A percentile compares a stretch with the other conserved stretches of the same genome.
These are phyloP conservation scores for Pavo muticus DNA, from an alignment of 2,113 vertebrate species.

Conservation along the genomic window DNA sequence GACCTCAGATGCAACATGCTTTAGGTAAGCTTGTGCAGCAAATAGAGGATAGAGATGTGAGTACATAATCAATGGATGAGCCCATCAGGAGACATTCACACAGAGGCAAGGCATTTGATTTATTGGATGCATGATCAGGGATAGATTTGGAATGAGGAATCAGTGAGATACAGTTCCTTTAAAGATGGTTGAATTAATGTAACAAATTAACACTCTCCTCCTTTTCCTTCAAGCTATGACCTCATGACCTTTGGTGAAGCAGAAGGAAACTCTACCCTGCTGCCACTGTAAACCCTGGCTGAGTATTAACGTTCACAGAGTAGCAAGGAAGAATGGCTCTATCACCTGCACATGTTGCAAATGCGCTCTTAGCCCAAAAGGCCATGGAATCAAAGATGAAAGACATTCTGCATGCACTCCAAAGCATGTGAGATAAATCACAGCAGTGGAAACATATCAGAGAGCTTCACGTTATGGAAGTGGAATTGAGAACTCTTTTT, in stretches of 20 bases:
- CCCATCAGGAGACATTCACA: not conserved
- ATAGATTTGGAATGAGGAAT: not conserved
- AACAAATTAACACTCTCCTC: not conserved
- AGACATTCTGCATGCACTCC: not conserved
- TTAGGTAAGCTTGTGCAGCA: not conserved
- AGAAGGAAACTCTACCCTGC: not conserved
- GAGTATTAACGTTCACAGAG: not conserved
- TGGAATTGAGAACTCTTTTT: not conserved
- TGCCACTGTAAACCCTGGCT: not conserved
- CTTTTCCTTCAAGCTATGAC: not conserved
- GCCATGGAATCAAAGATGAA: not conserved
- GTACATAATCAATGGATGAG: not conserved
- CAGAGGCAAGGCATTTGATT: not conserved
- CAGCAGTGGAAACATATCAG: accelerated
- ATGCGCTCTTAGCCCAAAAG: not conserved
- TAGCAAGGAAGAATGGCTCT: not conserved
- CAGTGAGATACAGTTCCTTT: not conserved
- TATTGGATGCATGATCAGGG: not conserved
- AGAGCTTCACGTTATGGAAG: not conserved
- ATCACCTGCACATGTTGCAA: not conserved
- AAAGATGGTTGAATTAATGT: not conserved
- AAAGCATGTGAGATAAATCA: not conserved
- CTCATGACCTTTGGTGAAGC: not conserved
- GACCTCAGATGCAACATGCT: not conserved
- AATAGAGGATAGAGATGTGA: not conserved